phyloP scores from a whole-genome alignment of 2,888 invertebrate genomes.

The Lasioglossum pauxillum region DNA sequence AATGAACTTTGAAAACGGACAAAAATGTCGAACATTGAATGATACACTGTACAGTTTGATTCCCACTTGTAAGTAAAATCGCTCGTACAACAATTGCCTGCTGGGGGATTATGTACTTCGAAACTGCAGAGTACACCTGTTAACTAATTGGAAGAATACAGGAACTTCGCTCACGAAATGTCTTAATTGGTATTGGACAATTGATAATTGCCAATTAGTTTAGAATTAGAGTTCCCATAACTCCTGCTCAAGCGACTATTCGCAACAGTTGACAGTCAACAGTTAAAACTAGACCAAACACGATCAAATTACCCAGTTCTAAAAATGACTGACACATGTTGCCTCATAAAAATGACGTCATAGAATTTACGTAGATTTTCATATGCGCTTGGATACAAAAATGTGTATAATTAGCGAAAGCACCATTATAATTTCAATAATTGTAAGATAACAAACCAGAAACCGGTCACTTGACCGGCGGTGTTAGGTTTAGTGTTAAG shows the following conservation, averaged over 20 bases:
- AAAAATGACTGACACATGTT: too few species aligned
- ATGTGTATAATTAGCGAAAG: too few species aligned
- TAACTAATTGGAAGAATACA: neutral
- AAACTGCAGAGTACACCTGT: neutral
- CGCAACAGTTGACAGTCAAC: too few species aligned
- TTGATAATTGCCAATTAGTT: constrained; percentile 1
- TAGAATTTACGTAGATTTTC: too few species aligned
- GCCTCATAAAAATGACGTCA: too few species aligned
- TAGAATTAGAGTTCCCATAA: neutral
- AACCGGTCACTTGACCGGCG: too few species aligned
- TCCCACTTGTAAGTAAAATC: neutral
- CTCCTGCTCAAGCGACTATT: neutral
- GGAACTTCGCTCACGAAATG: neutral
- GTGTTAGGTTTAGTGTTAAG: too few species aligned
- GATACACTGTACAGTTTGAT: neutral
- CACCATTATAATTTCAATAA: too few species aligned
- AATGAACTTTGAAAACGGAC: neutral
- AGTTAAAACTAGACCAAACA: too few species aligned
- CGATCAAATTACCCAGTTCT: too few species aligned
- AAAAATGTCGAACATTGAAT: neutral
- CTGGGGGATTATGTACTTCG: neutral
- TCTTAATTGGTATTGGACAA: neutral
- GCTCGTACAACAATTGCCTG: neutral
- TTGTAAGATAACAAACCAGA: too few species aligned
- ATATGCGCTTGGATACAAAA: too few species aligned